These are phyloP conservation scores for Lamprologus callipterus DNA, from an alignment of 2,113 vertebrate species.

Conservation along the genomic window DNA sequence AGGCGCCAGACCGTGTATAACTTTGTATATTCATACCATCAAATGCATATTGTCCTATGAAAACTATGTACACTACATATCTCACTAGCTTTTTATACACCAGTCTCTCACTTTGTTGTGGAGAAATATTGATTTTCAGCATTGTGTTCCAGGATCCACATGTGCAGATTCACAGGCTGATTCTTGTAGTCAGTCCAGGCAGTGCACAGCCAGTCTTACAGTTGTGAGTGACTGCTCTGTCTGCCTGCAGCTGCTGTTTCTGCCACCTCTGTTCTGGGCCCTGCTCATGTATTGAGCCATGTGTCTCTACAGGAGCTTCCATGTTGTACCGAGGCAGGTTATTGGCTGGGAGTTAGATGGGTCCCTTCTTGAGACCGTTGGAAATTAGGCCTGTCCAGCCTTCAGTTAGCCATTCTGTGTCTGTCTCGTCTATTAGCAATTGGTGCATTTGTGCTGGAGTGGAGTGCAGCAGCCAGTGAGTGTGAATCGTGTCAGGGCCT, in stretches of 20 bases:
- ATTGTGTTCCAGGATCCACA: background rate
- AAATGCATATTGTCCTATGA: background rate
- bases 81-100: background rate
- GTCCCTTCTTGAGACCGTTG: background rate
- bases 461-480: background rate
- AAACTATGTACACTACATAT: background rate
- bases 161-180: background rate
- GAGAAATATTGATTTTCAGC: background rate
- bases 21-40: background rate
- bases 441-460: background rate
- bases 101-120: background rate
- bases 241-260: background rate
- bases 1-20: rapidly evolving
- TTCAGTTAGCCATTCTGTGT: background rate
- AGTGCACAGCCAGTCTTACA: background rate
- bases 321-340: background rate
- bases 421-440: background rate
- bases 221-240: background rate
- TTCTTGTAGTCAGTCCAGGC: background rate
- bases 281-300: background rate
- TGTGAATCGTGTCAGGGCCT: background rate
- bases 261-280: background rate
- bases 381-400: background rate
- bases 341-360: background rate
- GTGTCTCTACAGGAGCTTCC: background rate